Conservation (phyloP, 2,113 vertebrate species). For the Zootoca vivipara region DNA sequence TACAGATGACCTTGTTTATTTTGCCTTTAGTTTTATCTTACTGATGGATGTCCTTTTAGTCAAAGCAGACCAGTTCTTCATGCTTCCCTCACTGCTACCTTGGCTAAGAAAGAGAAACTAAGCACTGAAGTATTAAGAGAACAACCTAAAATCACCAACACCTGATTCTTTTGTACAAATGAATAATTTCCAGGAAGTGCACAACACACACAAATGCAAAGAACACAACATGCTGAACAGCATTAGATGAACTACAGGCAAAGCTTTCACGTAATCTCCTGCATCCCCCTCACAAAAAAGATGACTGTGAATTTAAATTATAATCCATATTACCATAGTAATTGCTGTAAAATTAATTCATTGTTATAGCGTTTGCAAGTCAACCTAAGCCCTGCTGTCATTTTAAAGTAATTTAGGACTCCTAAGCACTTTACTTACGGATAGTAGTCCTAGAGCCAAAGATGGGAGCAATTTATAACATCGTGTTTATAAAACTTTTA, state of each 20-base stretch:
- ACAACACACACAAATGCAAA: background rate
- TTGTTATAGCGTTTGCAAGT: constrained; percentile 53
- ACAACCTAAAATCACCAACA: background rate
- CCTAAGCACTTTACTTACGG: constrained; percentile 45
- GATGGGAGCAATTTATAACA: constrained; percentile 61
- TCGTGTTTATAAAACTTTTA: constrained; percentile 48
- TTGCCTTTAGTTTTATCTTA: background rate
- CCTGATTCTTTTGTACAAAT: background rate
- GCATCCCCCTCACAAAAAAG: background rate
- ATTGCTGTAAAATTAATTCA: constrained; percentile 66
- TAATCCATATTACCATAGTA: constrained; percentile 70
- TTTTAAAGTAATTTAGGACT: constrained; percentile 64
- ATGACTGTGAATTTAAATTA: constrained; percentile 63
- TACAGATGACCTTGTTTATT: background rate
- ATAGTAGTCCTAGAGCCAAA: constrained; percentile 48
- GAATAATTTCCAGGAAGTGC: background rate
- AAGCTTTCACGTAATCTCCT: background rate
- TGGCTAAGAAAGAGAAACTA: background rate
- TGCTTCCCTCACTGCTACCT: background rate
- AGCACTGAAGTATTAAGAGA: background rate
- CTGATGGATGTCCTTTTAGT: background rate
- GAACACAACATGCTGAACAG: background rate
- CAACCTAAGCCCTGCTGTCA: constrained; percentile 57
- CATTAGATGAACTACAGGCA: background rate
- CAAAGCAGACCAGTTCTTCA: background rate